Conservation (phyloP, 2,797 vertebrate genomes). For the Squalus acanthias region DNA sequence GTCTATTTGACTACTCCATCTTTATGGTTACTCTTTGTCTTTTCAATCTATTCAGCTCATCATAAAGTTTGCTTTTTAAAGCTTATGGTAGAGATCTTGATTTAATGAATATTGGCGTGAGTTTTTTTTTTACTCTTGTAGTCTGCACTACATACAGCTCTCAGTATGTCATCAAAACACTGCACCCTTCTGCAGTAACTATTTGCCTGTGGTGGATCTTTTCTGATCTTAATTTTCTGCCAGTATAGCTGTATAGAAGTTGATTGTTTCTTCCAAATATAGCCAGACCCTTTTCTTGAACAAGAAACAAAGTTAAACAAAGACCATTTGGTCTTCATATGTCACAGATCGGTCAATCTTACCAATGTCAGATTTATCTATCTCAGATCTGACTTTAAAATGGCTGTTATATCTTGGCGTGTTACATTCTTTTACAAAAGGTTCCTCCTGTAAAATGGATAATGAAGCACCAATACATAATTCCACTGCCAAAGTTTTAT, state of each 20-base stretch:
- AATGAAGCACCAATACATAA: not conserved
- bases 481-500: not conserved
- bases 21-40: not conserved
- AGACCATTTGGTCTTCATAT: not conserved
- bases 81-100: not conserved
- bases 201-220: not conserved
- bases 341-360: not conserved
- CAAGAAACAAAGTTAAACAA: not conserved
- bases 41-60: not conserved
- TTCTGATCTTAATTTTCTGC: not conserved
- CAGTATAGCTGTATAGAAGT: not conserved
- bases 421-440: not conserved
- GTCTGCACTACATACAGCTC: not conserved
- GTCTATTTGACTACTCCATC: not conserved
- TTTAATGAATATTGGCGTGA: not conserved
- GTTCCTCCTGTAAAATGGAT: not conserved
- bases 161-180: not conserved
- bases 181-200: not conserved
- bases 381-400: not conserved
- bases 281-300: not conserved
- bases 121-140: not conserved
- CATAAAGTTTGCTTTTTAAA: not conserved
- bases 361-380: not conserved
- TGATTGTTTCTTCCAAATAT: not conserved
- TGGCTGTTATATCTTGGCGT: not conserved